phyloP scores from a whole-genome alignment of 53 echinoderm and acorn worm genomes.

The Echinometra lucunter region DNA sequence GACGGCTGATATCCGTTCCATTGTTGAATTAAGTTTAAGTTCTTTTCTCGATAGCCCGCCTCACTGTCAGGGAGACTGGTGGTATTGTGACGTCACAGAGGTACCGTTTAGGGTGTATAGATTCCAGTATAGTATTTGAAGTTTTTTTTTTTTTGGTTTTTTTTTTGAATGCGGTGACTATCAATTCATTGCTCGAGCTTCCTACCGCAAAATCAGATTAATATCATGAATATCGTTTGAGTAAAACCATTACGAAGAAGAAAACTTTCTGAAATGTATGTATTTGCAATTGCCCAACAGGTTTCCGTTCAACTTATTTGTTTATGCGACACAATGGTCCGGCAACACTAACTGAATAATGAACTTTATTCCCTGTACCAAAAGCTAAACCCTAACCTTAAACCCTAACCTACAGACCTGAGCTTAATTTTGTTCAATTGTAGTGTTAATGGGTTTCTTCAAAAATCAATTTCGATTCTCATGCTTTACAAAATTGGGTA shows the following conservation, averaged over 20 bases:
- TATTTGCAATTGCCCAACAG: not conserved
- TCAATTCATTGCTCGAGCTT: not conserved
- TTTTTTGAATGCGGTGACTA: not conserved
- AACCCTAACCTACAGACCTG: too few relatives aligned
- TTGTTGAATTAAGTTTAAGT: conserved; percentile 25
- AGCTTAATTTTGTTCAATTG: too few relatives aligned
- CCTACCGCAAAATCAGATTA: conserved; percentile 23
- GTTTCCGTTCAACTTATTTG: not conserved
- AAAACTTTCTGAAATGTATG: not conserved
- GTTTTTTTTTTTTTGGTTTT: not conserved
- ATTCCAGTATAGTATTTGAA: not conserved
- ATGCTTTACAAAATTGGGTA: too few relatives aligned
- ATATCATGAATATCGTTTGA: not conserved
- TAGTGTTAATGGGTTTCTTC: too few relatives aligned
- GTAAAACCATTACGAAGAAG: not conserved
- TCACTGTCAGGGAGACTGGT: not conserved
- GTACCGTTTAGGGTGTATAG: not conserved
- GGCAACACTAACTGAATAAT: too few relatives aligned
- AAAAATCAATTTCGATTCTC: too few relatives aligned
- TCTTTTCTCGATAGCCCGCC: not conserved
- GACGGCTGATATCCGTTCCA: conserved; percentile 58
- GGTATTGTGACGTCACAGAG: conserved; percentile 58
- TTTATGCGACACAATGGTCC: too few relatives aligned
- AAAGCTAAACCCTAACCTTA: too few relatives aligned
- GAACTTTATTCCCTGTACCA: too few relatives aligned